A percentile compares a stretch with the other conserved stretches of the same genome.
These are phyloP conservation scores for Leptinotarsa undecemlineata DNA, from an alignment of 1,140 invertebrate species.

Conservation along the genomic window DNA sequence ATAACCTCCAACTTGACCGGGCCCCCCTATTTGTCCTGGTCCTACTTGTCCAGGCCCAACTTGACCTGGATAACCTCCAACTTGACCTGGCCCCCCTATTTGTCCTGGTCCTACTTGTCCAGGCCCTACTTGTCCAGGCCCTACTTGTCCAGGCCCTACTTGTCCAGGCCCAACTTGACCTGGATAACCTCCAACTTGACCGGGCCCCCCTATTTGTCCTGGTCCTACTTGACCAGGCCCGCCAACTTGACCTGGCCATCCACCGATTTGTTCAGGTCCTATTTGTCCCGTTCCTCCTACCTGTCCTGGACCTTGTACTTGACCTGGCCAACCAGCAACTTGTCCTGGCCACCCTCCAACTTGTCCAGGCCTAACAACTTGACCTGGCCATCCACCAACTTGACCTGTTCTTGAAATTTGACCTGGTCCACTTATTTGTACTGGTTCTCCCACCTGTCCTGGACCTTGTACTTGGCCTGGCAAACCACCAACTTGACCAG, in stretches of 20 bases:
- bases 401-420: background rate
- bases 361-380: background rate
- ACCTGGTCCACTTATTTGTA: slow-evolving; percentile 33
- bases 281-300: slow-evolving; percentile 34
- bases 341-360: slow-evolving; percentile 23
- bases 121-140: slow-evolving; percentile 11
- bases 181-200: slow-evolving; percentile 17
- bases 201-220: slow-evolving; percentile 10
- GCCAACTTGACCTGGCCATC: slow-evolving; percentile 16
- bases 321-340: slow-evolving; percentile 10
- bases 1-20: slow-evolving; percentile 26
- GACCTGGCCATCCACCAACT: slow-evolving; percentile 12
- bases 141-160: slow-evolving; percentile 22
- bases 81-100: slow-evolving; percentile 1
- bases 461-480: slow-evolving; percentile 9
- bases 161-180: slow-evolving; percentile 32
- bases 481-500: slow-evolving; percentile 21
- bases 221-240: too few species aligned
- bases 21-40: slow-evolving; percentile 28
- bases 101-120: slow-evolving; percentile 32
- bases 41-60: slow-evolving; percentile 11
- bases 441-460: slow-evolving; percentile 35
- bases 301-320: slow-evolving; percentile 27
- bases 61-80: slow-evolving; percentile 17
- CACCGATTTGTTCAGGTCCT: slow-evolving; percentile 23